Conservation (phyloP, 2,888 invertebrate genomes). For the Cosmia trapezina region DNA sequence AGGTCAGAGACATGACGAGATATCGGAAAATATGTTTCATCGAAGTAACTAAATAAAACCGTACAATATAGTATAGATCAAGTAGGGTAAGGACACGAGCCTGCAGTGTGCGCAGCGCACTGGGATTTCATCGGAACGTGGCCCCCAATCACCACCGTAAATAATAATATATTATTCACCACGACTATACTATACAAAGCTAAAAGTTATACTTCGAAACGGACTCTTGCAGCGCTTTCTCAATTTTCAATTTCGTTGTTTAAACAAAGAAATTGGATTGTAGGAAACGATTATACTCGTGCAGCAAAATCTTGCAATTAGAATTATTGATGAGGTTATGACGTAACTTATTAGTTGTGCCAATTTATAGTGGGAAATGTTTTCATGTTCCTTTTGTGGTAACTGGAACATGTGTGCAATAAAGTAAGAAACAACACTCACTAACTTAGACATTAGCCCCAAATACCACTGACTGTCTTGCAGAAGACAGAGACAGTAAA, state of each 20-base stretch:
- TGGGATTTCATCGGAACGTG: slow-evolving; percentile 81
- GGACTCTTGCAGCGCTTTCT: slow-evolving; percentile 80
- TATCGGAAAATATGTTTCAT: slow-evolving; percentile 6
- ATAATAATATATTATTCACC: slow-evolving; percentile 82
- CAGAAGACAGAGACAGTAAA: too few relatives aligned
- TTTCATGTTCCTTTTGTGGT: neutral
- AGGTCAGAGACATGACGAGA: neutral
- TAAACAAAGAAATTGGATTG: slow-evolving; percentile 85
- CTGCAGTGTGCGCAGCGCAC: slow-evolving; percentile 83
- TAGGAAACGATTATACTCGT: slow-evolving; percentile 71
- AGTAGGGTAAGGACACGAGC: slow-evolving; percentile 64
- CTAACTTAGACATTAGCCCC: too few relatives aligned
- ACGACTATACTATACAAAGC: slow-evolving; percentile 61
- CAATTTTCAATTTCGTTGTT: slow-evolving; percentile 84
- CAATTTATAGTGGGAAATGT: slow-evolving; percentile 20
- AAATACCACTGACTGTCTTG: too few relatives aligned
- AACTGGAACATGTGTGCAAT: neutral
- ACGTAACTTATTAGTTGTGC: slow-evolving; percentile 49
- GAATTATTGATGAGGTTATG: slow-evolving; percentile 62
- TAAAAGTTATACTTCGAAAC: slow-evolving; percentile 73
- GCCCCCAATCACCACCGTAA: slow-evolving; percentile 82
- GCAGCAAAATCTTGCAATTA: slow-evolving; percentile 70
- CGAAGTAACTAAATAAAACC: slow-evolving; percentile 10
- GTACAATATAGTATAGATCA: slow-evolving; percentile 26
- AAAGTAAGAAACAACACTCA: too few relatives aligned